Evolutionary conservation across 2,797 vertebrate genomes (phyloP), one percentile per base, ranked within the genome.

Genomic region (Coranthus polyacanthus): DNA sequence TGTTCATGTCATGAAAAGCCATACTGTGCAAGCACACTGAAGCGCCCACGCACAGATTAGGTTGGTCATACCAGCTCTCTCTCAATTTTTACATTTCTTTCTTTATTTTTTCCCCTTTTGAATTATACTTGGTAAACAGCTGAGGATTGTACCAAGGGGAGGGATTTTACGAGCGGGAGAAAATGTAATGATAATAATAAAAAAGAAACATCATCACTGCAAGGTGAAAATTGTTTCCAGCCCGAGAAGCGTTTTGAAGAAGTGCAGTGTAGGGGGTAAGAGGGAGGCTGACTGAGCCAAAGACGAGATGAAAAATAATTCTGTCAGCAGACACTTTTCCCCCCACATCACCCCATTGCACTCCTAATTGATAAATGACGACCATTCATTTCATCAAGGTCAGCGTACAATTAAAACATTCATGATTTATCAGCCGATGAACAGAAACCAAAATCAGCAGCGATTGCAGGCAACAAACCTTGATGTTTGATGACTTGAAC

Each of bases 391-490:
- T 81, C 82, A 82, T 85, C 89, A 92, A 92, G 91, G 90, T 91
- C 91, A 80, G 79, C 36, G 61, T 75, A 84, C 87, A 87, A 90
- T 91, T 91, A 90, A 90, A 91, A 90, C 83, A 84, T 72, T 66
- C 72, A 32, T 78, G 72, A 92, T 90, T 86, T 76, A 82, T 85
- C 86, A 89, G 45, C 71, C 78, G 44, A 60, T 36, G 80, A 84
- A 44, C 72, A 59, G 82, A 81, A 84, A 80, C 76, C 64, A 13
- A 55, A 89, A 85, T 81, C 79, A 57, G 79, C 79, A 50, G 57
- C 65, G 83, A 82, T 49, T 3, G 37, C 61, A 5, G 75, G 75
- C 68, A 68, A 71, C 83, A 74, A 75, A 45, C 38, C 75, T 78
- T 55, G 55, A 68, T 65, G 79, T 74, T 51, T 58, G 72, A 77